Percentiles rank a stretch among this genome's conserved stretches.
These are phyloP conservation scores for Clupea harengus DNA, from an alignment of 2,113 vertebrate species.

Conservation along the genomic window DNA sequence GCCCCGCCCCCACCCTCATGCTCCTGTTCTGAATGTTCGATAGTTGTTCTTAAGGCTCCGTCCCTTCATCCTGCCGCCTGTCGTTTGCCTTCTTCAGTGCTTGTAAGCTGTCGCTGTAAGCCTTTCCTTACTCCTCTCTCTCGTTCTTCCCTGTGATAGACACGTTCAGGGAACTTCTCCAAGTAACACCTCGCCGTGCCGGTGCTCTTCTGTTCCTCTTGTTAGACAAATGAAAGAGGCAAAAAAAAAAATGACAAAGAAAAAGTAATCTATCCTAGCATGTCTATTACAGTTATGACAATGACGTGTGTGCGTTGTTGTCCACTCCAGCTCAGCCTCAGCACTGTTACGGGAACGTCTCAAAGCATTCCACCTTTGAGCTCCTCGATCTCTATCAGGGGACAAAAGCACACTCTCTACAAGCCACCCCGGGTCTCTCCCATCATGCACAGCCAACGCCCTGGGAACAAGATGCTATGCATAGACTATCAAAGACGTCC, in stretches of 20 bases:
- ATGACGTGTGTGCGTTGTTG: neutral
- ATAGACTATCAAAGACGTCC: slow-evolving; percentile 30
- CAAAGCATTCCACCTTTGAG: neutral
- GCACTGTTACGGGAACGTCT: slow-evolving; percentile 31
- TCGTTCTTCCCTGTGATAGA: neutral
- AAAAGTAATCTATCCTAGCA: slow-evolving; percentile 1
- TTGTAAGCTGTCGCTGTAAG: slow-evolving; percentile 60
- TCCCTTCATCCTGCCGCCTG: slow-evolving; percentile 42
- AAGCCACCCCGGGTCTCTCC: slow-evolving; percentile 9
- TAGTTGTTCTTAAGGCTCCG: slow-evolving; percentile 62
- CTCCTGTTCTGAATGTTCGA: slow-evolving; percentile 72
- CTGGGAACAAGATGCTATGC: slow-evolving; percentile 22
- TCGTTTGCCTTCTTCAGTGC: slow-evolving; percentile 57
- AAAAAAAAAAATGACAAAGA: neutral
- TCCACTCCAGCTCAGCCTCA: slow-evolving; percentile 16
- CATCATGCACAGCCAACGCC: slow-evolving; percentile 7
- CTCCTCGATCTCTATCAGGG: slow-evolving; percentile 19
- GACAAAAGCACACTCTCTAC: slow-evolving; percentile 32
- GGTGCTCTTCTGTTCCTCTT: neutral
- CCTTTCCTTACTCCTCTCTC: slow-evolving; percentile 36
- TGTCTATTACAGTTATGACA: neutral
- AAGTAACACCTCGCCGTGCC: neutral
- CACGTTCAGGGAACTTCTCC: neutral
- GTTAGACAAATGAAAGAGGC: neutral
- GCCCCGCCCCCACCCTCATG: slow-evolving; percentile 37